These are phyloP conservation scores for Spizella passerina DNA, from an alignment of 2,797 vertebrate species.

Conservation along the genomic window DNA sequence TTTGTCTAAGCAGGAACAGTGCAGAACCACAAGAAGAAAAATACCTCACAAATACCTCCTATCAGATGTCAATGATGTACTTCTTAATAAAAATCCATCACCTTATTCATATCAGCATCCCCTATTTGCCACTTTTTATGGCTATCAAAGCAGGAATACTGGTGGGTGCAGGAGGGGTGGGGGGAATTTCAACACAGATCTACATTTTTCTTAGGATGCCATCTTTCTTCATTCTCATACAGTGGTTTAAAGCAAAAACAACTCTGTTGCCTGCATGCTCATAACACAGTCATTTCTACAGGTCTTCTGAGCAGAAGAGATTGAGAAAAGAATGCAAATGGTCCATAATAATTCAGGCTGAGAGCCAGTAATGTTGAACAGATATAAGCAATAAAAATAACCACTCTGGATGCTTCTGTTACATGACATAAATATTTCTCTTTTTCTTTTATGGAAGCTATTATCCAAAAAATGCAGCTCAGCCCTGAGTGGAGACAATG, in stretches of 20 bases:
- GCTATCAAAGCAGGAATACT: neutral
- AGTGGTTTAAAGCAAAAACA: neutral
- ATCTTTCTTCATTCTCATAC: neutral
- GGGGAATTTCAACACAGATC: neutral
- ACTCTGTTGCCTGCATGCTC: neutral
- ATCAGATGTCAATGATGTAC: neutral
- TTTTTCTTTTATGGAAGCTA: constrained; percentile 18
- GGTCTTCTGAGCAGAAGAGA: neutral
- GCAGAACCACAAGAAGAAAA: neutral
- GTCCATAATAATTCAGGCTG: neutral
- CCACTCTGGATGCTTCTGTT: neutral
- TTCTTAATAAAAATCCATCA: neutral
- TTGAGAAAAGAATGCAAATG: neutral
- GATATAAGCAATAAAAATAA: constrained; percentile 16
- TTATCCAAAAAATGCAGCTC: constrained; percentile 5
- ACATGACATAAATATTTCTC: constrained; percentile 10
- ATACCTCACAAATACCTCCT: neutral
- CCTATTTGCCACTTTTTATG: neutral
- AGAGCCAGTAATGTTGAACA: neutral
- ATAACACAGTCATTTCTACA: neutral
- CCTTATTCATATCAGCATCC: neutral
- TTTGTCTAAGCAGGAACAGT: neutral
- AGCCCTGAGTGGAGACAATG: neutral
- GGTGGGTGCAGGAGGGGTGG: fast-evolving
- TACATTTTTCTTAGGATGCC: neutral